phyloP scores from a whole-genome alignment of 2,113 vertebrate genomes.

The Alexandromys fortis region DNA sequence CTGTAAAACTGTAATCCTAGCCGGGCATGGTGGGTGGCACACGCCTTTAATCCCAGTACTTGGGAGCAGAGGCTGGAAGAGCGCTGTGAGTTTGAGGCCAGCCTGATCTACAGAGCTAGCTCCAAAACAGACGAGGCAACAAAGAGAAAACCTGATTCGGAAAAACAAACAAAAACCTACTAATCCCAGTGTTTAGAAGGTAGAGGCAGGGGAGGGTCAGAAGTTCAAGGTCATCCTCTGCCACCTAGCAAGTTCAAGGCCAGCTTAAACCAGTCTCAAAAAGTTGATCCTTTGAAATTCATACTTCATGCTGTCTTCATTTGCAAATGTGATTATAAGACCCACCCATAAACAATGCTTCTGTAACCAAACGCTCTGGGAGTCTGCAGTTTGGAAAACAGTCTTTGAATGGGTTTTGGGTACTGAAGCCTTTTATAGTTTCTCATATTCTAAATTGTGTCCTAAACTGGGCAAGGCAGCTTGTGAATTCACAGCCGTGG shows the following conservation, averaged over 20 bases:
- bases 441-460: conserved; percentile 25
- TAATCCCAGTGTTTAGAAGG: neutral
- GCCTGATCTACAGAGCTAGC: too few relatives aligned
- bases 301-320: neutral
- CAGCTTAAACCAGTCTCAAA: neutral
- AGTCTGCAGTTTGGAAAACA: neutral
- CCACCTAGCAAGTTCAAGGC: neutral
- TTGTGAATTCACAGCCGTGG: neutral
- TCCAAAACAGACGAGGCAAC: too few relatives aligned
- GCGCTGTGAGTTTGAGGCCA: too few relatives aligned
- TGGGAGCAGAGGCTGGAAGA: too few relatives aligned
- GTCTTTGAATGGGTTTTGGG: neutral
- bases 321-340: neutral
- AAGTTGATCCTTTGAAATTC: neutral
- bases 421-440: neutral
- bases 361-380: neutral
- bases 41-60: too few relatives aligned
- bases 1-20: too few relatives aligned
- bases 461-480: neutral
- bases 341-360: neutral
- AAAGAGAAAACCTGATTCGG: too few relatives aligned
- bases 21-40: too few relatives aligned
- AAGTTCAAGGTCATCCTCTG: neutral
- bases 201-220: neutral
- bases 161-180: too few relatives aligned